These are phyloP conservation scores for Leptogaster cylindrica DNA, from an alignment of 2,888 invertebrate genomes.

Conservation along the genomic window DNA sequence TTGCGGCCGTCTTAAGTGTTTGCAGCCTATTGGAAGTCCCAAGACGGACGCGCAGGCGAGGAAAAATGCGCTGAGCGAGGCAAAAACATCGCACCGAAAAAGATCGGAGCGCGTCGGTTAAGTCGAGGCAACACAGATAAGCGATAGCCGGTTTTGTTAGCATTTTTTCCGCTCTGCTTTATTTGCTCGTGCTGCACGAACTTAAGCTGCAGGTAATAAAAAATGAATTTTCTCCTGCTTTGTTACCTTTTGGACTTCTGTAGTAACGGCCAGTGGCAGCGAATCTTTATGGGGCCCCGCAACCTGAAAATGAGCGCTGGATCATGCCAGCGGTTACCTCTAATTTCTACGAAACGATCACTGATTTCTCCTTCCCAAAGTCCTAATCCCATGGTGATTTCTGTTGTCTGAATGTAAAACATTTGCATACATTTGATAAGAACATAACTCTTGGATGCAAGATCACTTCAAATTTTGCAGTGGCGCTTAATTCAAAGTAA, in stretches of 20 bases:
- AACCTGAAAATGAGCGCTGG: not conserved
- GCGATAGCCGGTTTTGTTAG: conserved; percentile 35
- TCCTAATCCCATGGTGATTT: not conserved
- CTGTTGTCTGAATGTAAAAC: conserved; percentile 11
- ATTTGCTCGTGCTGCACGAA: conserved; percentile 22
- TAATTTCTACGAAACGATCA: conserved; percentile 7
- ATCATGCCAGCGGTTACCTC: not conserved
- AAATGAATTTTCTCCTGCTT: conserved; percentile 35
- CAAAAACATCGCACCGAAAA: conserved; percentile 28
- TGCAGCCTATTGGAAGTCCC: conserved; percentile 4
- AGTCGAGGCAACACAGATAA: conserved; percentile 31
- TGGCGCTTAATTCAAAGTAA: no score
- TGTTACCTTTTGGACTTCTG: conserved; percentile 42
- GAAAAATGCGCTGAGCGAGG: conserved; percentile 12
- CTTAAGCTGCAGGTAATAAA: conserved; percentile 29
- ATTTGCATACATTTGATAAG: no score
- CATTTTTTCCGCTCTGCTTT: conserved; percentile 7
- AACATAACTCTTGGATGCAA: no score
- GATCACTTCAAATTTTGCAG: no score
- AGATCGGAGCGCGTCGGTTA: conserved; percentile 22
- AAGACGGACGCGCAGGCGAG: not conserved
- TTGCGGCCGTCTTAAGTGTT: conserved; percentile 34
- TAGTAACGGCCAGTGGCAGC: conserved; percentile 36
- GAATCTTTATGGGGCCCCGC: not conserved
- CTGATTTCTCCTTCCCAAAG: not conserved